Evolutionary conservation across 2,113 vertebrate species (phyloP).

Genomic region (Campylorhamphus procurvoides): DNA sequence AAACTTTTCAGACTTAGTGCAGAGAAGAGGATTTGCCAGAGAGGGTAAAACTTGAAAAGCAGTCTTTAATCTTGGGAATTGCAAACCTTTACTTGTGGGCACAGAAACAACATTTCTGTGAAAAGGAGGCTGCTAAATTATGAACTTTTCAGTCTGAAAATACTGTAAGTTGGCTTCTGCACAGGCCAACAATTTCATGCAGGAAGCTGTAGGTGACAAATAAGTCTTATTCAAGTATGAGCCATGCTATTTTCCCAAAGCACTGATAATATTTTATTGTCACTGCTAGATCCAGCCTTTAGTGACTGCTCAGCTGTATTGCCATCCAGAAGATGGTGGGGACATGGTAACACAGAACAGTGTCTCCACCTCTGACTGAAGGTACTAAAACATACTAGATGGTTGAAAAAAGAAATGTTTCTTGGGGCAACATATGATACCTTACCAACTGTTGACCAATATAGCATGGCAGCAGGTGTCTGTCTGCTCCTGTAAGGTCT

Average conservation of each 20-base stretch:
- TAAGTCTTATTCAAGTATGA: background rate
- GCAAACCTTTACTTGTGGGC: background rate
- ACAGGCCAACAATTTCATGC: background rate
- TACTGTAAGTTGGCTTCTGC: background rate
- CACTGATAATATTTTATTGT: background rate
- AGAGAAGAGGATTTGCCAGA: background rate
- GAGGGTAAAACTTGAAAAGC: background rate
- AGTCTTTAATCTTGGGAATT: background rate
- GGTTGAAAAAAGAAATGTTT: background rate
- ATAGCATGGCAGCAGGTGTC: rapidly evolving
- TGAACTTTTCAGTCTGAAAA: background rate
- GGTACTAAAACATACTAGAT: background rate
- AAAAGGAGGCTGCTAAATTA: background rate
- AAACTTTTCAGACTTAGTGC: background rate
- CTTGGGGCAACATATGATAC: background rate
- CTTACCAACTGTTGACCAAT: background rate
- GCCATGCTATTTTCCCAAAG: background rate
- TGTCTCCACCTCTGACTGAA: background rate
- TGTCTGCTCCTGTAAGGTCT: background rate
- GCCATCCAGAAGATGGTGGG: background rate
- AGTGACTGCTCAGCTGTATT: background rate
- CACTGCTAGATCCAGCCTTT: background rate
- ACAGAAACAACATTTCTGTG: background rate
- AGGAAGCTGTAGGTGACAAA: background rate
- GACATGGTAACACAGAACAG: too few relatives aligned